Base-by-base conservation (phyloP, 2,888 invertebrate species). In the Pristionchus entomophagus region DNA sequence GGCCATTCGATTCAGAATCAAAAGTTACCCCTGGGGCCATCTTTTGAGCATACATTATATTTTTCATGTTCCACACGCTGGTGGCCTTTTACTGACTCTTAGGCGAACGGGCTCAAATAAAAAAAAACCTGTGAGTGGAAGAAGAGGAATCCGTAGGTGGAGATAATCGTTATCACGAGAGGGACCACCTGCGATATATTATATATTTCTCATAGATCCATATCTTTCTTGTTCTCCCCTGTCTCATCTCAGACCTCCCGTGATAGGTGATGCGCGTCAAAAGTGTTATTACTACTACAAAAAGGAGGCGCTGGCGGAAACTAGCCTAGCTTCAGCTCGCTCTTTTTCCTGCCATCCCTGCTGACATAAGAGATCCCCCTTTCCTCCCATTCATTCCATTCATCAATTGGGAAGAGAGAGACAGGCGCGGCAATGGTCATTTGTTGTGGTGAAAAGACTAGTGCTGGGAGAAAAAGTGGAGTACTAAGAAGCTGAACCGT, bases 81-180 rank as follows among this genome's bases (percentile, higher is more conserved):
- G n/a, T n/a, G n/a, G n/a, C n/a, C n/a, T n/a, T n/a, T n/a, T n/a
- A n/a, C n/a, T n/a, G n/a, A n/a, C n/a, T n/a, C n/a, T n/a, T n/a
- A n/a, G n/a, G n/a, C n/a, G n/a, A n/a, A n/a, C n/a, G n/a, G n/a
- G n/a, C n/a, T n/a, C n/a, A n/a, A n/a, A n/a, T n/a, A n/a, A n/a
- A n/a, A n/a, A n/a, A n/a, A n/a, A n/a, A 91, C 91, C 85, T 90
- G 89, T 83, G 89, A 89, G 87, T 91, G 91, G 87, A 92, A 92
- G 73, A 86, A 90, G 14, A 89, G 84, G 51, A 91, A 89, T 26
- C 92, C 92, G 69, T 91, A 89, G 2, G 90, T 89, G n/a, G 91
- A 91, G 82, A 92, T 73, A 14, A 92, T 87, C 3, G 92, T 92
- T 62, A 91, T 62, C 19, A 92, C 56, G 26, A 89, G 81, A 0